Evolutionary conservation across 2,888 invertebrate species (phyloP), one percentile per base, ranked within the genome.

Genomic region (Oscheius sp.): DNA sequence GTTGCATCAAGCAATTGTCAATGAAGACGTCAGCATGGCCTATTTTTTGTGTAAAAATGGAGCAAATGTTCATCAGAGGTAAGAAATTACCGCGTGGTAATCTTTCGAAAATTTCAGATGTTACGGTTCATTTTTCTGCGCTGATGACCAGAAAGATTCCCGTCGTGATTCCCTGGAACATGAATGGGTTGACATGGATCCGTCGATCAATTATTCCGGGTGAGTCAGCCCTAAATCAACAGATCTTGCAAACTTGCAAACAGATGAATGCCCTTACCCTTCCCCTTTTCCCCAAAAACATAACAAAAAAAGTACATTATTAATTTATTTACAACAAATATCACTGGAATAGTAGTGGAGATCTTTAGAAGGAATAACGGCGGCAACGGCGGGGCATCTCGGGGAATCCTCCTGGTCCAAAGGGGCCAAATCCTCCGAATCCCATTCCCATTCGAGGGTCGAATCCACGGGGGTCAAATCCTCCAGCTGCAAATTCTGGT

Each of bases 11-110:
- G 96, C 97, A 3, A 96, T 98, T 83, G 96, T 96, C 0, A 98
- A 97, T 89, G 97, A 98, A 89, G 97, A 98, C 89, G 95, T 96
- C 0, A 93, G 95, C 0, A 96, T 96, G 96, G 97, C 97, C 1
- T 96, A 96, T 90, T 96, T 93, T 89, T 90, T 98, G 1, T 90
- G 98, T 58, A 95, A 96, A 89, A 93, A 94, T 25, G 94, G 94
- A 0, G 95, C 94, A 0, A 93, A 96, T 89, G 94, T 94, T 77
- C 93, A 95, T 76, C 87, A 87, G 61, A 80, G 86, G 78, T 82
- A 71, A 29, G 93, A 94, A 9, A 45, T 5, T 21, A 13, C 6
- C 16, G 9, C n/a, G 18, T 6, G 27, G 35, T 61, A 21, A 61
- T 64, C 16, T 35, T n/a, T 18, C 1, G 35, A 13, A 9, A 45